A percentile compares a stretch with the other conserved stretches of the same genome.
Evolutionary conservation across 2,888 invertebrate species (phyloP).

Genomic region (Eupithecia pulchellata): DNA sequence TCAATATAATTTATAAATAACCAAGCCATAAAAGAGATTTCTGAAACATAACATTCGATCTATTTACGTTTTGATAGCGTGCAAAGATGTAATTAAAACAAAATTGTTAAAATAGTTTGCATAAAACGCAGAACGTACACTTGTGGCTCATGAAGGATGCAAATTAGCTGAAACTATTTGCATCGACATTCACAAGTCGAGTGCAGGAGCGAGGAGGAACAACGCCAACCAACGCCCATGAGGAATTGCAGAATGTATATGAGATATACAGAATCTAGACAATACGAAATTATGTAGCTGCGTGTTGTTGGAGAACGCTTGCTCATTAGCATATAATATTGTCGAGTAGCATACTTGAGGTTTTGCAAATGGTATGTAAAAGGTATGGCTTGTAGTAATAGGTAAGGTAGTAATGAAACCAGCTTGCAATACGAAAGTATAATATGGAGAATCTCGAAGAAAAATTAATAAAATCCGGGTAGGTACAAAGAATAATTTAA

Average conservation of each 20-base stretch:
- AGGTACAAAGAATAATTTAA: background rate
- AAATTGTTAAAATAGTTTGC: conserved; percentile 18
- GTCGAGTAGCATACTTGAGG: background rate
- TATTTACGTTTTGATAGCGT: conserved; percentile 11
- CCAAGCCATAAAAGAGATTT: background rate
- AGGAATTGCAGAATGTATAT: background rate
- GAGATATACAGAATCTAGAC: background rate
- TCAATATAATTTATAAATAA: background rate
- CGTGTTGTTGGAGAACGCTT: background rate
- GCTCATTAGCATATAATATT: background rate
- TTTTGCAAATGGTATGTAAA: background rate
- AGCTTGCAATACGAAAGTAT: background rate
- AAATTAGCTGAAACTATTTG: conserved; percentile 16
- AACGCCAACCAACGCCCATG: background rate
- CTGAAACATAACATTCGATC: background rate
- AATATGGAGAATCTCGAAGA: background rate
- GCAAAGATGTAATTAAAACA: conserved; percentile 25
- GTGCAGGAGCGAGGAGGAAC: background rate
- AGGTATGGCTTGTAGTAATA: too few relatives aligned
- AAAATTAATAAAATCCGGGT: background rate
- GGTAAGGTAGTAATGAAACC: background rate
- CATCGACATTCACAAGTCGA: conserved; percentile 9
- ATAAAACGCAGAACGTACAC: conserved; percentile 14
- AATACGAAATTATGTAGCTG: background rate
- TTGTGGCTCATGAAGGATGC: conserved; percentile 16